Conservation (phyloP, 53 echinoderm and acorn worm species). For the Glandiceps talaboti region DNA sequence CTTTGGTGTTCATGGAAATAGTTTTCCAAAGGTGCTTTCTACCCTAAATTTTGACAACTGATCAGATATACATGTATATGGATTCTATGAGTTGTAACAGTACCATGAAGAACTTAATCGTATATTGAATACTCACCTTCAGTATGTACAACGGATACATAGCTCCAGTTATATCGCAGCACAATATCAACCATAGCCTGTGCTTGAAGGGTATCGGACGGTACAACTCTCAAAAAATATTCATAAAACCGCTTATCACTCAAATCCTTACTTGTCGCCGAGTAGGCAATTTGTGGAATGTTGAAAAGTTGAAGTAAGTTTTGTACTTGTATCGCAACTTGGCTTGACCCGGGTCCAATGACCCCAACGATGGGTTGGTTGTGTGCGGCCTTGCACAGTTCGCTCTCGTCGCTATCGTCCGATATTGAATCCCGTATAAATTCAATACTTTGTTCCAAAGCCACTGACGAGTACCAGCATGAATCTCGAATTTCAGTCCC, state of each 20-base stretch:
- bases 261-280: conserved; percentile 88
- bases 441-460: conserved; percentile 82
- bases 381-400: background rate
- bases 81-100: too few species aligned
- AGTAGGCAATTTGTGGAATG: conserved; percentile 91
- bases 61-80: too few species aligned
- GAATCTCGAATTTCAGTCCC: conserved; percentile 93
- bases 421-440: conserved; percentile 52
- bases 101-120: too few species aligned
- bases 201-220: conserved; percentile 86
- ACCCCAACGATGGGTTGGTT: conserved; percentile 58
- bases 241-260: conserved; percentile 80
- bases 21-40: too few species aligned
- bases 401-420: background rate
- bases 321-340: conserved; percentile 88
- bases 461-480: conserved; percentile 94
- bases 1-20: too few species aligned
- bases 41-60: too few species aligned
- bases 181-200: conserved; percentile 97
- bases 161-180: conserved; percentile 81
- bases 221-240: conserved; percentile 80
- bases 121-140: conserved; percentile 64
- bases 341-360: conserved; percentile 91
- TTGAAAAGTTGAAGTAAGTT: conserved; percentile 87
- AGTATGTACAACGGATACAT: conserved; percentile 77